Percentiles rank a stretch among this genome's conserved stretches.
Conservation (phyloP, 2,888 invertebrate species). For the Callosobruchus maculatus region DNA sequence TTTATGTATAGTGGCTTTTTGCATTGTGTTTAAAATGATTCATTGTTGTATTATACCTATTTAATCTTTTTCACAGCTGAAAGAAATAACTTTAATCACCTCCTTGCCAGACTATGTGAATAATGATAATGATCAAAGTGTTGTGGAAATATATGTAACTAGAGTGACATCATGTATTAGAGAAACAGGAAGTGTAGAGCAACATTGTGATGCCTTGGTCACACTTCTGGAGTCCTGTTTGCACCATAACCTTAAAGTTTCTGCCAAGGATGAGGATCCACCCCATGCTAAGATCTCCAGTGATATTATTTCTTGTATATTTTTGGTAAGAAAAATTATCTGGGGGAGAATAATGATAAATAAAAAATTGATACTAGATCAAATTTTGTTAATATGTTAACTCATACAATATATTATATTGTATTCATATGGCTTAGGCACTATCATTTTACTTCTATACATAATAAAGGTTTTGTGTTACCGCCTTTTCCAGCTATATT, state of each 20-base stretch:
- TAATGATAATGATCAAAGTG: conserved; percentile 89
- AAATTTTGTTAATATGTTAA: too few species aligned
- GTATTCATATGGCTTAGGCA: too few species aligned
- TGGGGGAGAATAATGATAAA: not conserved
- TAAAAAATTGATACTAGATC: too few species aligned
- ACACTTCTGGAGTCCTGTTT: conserved; percentile 82
- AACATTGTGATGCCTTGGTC: conserved; percentile 80
- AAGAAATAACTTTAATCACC: conserved; percentile 76
- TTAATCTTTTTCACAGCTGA: conserved; percentile 57
- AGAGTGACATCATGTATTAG: conserved; percentile 86
- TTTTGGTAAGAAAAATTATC: conserved; percentile 64
- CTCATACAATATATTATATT: too few species aligned
- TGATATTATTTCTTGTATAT: conserved; percentile 91
- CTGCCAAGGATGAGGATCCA: conserved; percentile 78
- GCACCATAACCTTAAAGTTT: conserved; percentile 81
- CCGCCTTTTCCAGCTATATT: too few species aligned
- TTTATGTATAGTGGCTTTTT: too few species aligned
- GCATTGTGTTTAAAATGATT: too few species aligned
- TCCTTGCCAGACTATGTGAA: conserved; percentile 78
- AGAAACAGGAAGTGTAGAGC: conserved; percentile 83
- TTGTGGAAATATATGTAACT: conserved; percentile 92
- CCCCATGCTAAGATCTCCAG: conserved; percentile 96
- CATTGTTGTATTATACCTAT: too few species aligned
- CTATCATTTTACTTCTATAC: too few species aligned
- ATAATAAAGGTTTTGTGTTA: too few species aligned